These are phyloP conservation scores for Steinernema scapterisci DNA, from an alignment of 2,888 invertebrate species.

Conservation along the genomic window DNA sequence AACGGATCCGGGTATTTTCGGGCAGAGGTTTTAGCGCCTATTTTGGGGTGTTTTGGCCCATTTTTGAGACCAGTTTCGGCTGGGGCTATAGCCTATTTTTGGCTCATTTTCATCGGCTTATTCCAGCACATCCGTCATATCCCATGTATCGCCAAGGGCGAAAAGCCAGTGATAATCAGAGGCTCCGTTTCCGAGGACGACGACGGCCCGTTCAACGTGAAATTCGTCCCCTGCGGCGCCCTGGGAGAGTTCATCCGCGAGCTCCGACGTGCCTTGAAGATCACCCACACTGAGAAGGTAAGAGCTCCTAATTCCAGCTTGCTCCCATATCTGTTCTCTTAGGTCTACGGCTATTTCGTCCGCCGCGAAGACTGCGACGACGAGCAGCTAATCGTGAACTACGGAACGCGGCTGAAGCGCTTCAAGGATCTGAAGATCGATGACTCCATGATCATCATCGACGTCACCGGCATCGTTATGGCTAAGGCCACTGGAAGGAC, in stretches of 20 bases:
- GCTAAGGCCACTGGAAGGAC: slow-evolving; percentile 21
- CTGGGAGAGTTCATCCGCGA: slow-evolving; percentile 55
- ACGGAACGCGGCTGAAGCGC: slow-evolving; percentile 36
- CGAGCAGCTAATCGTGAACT: slow-evolving; percentile 43
- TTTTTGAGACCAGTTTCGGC: too few species aligned
- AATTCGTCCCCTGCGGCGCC: slow-evolving; percentile 47
- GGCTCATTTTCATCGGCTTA: neutral
- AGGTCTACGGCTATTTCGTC: slow-evolving; percentile 56
- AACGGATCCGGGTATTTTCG: too few species aligned
- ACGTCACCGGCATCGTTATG: slow-evolving; percentile 52
- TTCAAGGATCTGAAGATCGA: slow-evolving; percentile 41
- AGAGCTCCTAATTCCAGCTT: neutral
- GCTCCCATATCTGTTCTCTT: neutral
- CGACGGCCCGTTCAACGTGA: slow-evolving; percentile 44
- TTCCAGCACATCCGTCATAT: slow-evolving; percentile 31
- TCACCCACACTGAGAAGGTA: slow-evolving; percentile 53
- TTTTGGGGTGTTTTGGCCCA: too few species aligned
- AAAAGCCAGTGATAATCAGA: slow-evolving; percentile 29
- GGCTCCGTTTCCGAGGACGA: slow-evolving; percentile 50
- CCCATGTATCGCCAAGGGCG: neutral
- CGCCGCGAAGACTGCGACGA: slow-evolving; percentile 45
- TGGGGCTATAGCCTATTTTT: neutral
- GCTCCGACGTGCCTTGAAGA: slow-evolving; percentile 49
- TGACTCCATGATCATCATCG: slow-evolving; percentile 51
- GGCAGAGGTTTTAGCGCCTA: too few species aligned